Percentiles rank a stretch among this genome's conserved stretches.
Evolutionary conservation across 2,797 vertebrate species (phyloP).

Genomic region (Gila robusta): DNA sequence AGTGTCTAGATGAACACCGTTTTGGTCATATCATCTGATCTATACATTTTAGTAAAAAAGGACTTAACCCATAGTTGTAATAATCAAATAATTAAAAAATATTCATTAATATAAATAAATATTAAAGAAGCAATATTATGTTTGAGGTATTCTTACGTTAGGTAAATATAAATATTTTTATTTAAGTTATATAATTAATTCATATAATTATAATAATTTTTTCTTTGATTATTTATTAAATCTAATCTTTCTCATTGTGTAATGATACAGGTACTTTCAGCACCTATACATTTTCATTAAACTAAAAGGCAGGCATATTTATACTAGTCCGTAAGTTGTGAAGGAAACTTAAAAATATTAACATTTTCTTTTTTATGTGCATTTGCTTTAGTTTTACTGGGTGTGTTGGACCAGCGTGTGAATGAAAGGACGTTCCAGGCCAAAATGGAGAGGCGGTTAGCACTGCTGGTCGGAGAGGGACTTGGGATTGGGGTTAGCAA

Average conservation of each 20-base stretch:
- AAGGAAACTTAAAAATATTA: neutral
- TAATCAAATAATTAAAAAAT: neutral
- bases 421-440: conserved; percentile 89
- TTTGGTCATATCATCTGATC: too few relatives aligned
- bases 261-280: neutral
- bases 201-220: too few relatives aligned
- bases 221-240: neutral
- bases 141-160: neutral
- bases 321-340: too few relatives aligned
- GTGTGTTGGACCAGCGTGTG: conserved; percentile 87
- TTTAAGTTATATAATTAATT: neutral
- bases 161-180: neutral
- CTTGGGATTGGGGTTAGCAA: conserved; percentile 72
- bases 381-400: conserved; percentile 85
- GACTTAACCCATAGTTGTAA: neutral
- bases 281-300: neutral
- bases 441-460: conserved; percentile 91
- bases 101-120: neutral
- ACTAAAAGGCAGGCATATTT: neutral
- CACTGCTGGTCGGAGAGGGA: conserved; percentile 90
- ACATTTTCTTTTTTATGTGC: conserved; percentile 14
- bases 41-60: neutral
- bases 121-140: neutral
- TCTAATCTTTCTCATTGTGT: neutral
- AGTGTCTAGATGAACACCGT: too few relatives aligned